Evolutionary conservation across 2,888 invertebrate species (phyloP).

Genomic region (Catocala sponsa): DNA sequence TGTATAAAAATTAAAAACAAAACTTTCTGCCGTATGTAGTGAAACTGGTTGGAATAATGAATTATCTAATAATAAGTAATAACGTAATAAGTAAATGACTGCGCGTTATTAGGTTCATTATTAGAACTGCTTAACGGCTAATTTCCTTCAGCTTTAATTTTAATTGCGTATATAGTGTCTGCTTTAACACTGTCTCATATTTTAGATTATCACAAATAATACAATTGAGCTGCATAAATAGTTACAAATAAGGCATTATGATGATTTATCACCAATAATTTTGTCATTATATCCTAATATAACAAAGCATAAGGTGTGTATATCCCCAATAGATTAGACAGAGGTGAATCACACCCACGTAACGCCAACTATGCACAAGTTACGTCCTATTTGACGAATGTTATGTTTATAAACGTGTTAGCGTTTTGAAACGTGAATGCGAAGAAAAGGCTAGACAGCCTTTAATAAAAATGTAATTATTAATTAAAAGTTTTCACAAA

Average conservation of each 20-base stretch:
- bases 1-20: background rate
- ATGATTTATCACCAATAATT: background rate
- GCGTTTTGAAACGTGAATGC: too few relatives aligned
- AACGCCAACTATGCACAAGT: too few relatives aligned
- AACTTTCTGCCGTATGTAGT: background rate
- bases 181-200: too few relatives aligned
- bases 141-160: background rate
- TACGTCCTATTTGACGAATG: too few relatives aligned
- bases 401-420: too few relatives aligned
- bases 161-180: background rate
- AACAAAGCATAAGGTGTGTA: background rate
- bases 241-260: background rate
- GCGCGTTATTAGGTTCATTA: constrained; percentile 12
- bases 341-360: background rate
- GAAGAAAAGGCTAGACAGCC: too few relatives aligned
- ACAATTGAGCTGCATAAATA: background rate
- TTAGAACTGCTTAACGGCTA: background rate
- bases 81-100: background rate
- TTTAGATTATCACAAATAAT: background rate
- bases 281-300: too few relatives aligned
- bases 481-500: too few relatives aligned
- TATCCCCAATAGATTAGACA: background rate
- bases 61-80: too few relatives aligned
- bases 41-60: background rate
- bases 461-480: too few relatives aligned